Evolutionary conservation across 1,140 invertebrate species (phyloP).

Genomic region (Papilio xuthus): DNA sequence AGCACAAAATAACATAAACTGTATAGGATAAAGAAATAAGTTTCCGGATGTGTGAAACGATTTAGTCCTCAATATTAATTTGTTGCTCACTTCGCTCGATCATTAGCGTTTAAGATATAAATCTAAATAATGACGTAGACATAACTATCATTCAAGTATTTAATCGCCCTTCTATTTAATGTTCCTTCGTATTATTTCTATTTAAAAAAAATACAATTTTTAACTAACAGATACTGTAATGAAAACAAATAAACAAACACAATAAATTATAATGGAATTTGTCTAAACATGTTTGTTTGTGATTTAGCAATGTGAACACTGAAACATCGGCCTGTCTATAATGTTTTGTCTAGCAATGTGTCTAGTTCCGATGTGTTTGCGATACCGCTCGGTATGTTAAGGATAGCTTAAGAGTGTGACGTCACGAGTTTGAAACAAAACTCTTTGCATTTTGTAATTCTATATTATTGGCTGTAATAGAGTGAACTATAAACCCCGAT

Average conservation of each 20-base stretch:
- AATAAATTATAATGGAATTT: too few relatives aligned
- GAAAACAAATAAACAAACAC: not conserved
- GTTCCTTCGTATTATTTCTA: conserved; percentile 67
- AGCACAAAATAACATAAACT: conserved; percentile 49
- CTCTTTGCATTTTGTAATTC: conserved; percentile 58
- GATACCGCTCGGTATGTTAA: conserved; percentile 71
- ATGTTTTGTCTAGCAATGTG: not conserved
- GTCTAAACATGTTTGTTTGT: not conserved
- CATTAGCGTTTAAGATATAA: conserved; percentile 66
- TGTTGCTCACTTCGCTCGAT: conserved; percentile 72
- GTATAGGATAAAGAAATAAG: not conserved
- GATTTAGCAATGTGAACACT: too few relatives aligned
- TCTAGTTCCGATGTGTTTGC: conserved; percentile 8
- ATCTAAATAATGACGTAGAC: conserved; percentile 71
- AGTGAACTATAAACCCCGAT: conserved; percentile 68
- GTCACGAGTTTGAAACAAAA: conserved; percentile 63
- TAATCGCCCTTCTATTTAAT: conserved; percentile 72
- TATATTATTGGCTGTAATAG: conserved; percentile 52
- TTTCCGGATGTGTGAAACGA: conserved; percentile 39
- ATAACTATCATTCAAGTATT: conserved; percentile 74
- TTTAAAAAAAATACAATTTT: not conserved
- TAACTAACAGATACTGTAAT: not conserved
- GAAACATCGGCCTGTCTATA: not conserved
- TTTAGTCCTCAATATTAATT: conserved; percentile 46
- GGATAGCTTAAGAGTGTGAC: conserved; percentile 74